Evolutionary conservation across 1,140 invertebrate species (phyloP), one percentile per base, ranked within the genome.

Genomic region (Trichomalopsis sarcophagae): DNA sequence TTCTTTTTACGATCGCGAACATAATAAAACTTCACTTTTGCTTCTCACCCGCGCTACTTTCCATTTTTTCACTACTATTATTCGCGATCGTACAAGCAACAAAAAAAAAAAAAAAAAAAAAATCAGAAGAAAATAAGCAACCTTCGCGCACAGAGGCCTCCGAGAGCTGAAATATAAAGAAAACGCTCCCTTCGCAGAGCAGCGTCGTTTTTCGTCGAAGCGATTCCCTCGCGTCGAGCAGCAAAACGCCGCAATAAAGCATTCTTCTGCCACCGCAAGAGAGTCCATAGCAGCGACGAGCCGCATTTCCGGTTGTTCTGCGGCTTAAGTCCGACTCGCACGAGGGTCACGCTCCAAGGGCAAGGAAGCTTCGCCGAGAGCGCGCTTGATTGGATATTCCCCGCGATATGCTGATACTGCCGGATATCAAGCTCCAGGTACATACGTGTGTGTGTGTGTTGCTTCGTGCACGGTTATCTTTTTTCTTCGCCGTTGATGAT

Each of bases 381-480:
- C 33, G 55, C 21, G 55, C 14, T 21, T 62, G 55, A 62, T 62
- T 62, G 55, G 55, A 62, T 62, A 62, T 62, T 62, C 55, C 55
- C 21, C 47, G 6, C 55, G 55, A 93, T 27, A 27, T 93, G 92
- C 86, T 93, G 80, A 92, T 93, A 83, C 89, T 93, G 80, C 92
- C 92, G 78, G 91, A 92, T 80, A 91, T 92, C 69, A 91, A 90
- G 74, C 89, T 93, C 9, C 92, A 93, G 92, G 91, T 93, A 44
- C 40, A 44, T 36, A 36, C 5, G 1, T 27, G 27, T 27, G 27
- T 27, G 27, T 10, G 0, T 44, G 40, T 44, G 9, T 44, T 44
- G 7, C 7, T 44, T 44, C 6, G 10, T 44, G 10, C 7, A 90
- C 27, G 21, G 68, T 11, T 71, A 14, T 27, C 10, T 71, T 30